Conservation (phyloP, 1,140 invertebrate species). For the Zaprionus tsacasi region DNA sequence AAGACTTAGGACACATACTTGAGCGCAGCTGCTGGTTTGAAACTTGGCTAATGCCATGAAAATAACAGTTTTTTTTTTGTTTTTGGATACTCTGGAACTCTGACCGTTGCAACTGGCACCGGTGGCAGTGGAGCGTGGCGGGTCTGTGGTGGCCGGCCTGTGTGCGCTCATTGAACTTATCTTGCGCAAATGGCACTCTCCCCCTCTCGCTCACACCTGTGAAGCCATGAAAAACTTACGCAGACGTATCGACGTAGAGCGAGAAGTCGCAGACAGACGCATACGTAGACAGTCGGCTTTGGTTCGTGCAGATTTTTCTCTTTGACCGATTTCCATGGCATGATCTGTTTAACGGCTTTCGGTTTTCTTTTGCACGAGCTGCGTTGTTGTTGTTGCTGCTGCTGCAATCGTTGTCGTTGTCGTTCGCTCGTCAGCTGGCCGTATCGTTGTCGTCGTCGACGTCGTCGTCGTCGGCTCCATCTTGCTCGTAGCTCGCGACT, state of each 20-base stretch:
- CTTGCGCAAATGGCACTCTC: conserved; percentile 66
- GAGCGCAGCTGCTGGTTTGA: conserved; percentile 16
- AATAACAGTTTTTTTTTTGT: background rate
- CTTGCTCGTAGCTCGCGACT: conserved; percentile 35
- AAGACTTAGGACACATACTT: conserved; percentile 59
- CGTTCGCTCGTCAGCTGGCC: conserved; percentile 30
- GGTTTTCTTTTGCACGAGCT: conserved; percentile 64
- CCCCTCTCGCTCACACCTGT: background rate
- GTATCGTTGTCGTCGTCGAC: conserved; percentile 1
- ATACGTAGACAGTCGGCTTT: conserved; percentile 32
- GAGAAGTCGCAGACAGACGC: background rate
- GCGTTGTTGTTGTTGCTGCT: conserved; percentile 37
- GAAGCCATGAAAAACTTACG: conserved; percentile 36
- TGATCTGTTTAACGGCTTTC: conserved; percentile 81
- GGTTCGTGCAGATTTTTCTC: conserved; percentile 76
- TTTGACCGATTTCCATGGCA: conserved; percentile 80
- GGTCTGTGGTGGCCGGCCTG: conserved; percentile 46
- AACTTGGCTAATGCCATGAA: conserved; percentile 32
- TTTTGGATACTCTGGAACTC: conserved; percentile 15
- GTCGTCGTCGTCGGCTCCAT: conserved; percentile 10
- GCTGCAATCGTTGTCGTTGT: conserved; percentile 49
- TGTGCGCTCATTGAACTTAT: conserved; percentile 74
- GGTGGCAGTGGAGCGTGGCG: conserved; percentile 61
- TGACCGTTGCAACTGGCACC: conserved; percentile 21
- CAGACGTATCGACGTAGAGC: conserved; percentile 18